Evolutionary conservation across 2,113 vertebrate genomes (phyloP).

Genomic region (Psilopogon haemacephalus): DNA sequence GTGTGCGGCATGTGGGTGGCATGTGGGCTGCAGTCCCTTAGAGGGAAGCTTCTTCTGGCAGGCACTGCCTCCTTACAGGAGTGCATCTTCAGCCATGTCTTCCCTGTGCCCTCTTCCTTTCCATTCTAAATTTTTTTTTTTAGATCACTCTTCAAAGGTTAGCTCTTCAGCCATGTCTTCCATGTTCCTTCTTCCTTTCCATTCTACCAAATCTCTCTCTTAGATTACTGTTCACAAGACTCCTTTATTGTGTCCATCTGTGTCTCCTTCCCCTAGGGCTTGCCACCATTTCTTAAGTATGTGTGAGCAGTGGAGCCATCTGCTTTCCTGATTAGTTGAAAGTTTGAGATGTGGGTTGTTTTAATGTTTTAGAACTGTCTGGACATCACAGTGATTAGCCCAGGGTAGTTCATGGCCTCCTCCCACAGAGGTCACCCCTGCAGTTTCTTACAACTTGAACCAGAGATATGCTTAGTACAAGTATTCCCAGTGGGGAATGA

Average conservation of each 20-base stretch:
- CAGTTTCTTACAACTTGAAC: not conserved
- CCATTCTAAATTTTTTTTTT: not conserved
- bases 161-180: not conserved
- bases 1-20: not conserved
- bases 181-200: not conserved
- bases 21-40: not conserved
- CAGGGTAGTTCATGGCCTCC: not conserved
- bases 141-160: not conserved
- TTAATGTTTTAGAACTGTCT: not conserved
- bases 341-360: not conserved
- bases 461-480: not conserved
- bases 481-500: not conserved
- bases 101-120: not conserved
- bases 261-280: not conserved
- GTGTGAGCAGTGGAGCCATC: not conserved
- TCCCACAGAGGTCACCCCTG: not conserved
- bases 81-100: not conserved
- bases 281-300: not conserved
- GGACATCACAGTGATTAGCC: not conserved
- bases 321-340: not conserved
- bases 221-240: not conserved
- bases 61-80: not conserved
- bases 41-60: not conserved
- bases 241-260: not conserved
- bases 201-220: not conserved